phyloP scores from a whole-genome alignment of 2,113 vertebrate genomes.

The Hydrochoerus hydrochaeris region DNA sequence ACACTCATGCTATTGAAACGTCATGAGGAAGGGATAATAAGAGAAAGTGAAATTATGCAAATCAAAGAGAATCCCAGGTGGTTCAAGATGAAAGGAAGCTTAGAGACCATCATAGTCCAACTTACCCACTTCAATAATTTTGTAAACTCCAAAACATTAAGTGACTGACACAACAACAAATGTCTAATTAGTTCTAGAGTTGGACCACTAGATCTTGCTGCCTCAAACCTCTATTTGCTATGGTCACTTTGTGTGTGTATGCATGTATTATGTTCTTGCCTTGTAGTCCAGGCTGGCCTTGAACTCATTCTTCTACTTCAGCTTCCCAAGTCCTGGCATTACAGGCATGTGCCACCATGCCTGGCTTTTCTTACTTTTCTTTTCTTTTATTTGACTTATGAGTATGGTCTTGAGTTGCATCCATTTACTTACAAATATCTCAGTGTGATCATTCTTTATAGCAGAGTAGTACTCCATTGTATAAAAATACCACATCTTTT shows the following conservation, averaged over 20 bases:
- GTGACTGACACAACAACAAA: not conserved
- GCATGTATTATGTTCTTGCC: not conserved
- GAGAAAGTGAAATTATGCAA: not conserved
- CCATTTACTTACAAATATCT: too few species aligned
- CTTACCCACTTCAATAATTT: conserved; percentile 1
- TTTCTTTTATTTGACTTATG: too few species aligned
- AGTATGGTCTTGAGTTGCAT: too few species aligned
- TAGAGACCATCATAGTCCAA: not conserved
- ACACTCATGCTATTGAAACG: not conserved
- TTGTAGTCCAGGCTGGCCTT: not conserved
- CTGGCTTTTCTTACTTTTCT: not conserved
- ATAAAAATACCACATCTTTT: too few species aligned
- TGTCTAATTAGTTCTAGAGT: not conserved
- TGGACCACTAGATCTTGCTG: not conserved
- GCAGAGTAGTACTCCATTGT: too few species aligned
- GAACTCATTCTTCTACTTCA: not conserved
- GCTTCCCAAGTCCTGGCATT: not conserved
- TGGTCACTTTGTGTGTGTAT: not conserved
- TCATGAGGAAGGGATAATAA: not conserved
- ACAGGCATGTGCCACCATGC: not conserved
- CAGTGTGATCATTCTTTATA: too few species aligned
- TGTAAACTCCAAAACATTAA: not conserved
- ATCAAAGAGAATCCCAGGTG: conserved; percentile 7
- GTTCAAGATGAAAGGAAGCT: not conserved
- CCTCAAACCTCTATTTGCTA: not conserved